Percentiles rank a stretch among this genome's conserved stretches.
Evolutionary conservation across 2,113 vertebrate species (phyloP).

Genomic region (Callipepla squamata): DNA sequence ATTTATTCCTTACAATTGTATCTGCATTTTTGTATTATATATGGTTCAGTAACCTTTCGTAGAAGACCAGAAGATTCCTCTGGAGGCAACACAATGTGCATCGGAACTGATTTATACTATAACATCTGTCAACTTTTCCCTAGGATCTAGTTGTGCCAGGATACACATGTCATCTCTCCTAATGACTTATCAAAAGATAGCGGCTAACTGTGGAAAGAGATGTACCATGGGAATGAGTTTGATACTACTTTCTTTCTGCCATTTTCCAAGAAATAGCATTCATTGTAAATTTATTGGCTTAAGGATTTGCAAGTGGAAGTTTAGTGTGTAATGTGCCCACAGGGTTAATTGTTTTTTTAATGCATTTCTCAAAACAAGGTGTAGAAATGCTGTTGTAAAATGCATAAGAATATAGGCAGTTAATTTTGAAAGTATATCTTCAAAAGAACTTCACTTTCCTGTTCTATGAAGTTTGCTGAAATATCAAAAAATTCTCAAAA

Average conservation of each 20-base stretch:
- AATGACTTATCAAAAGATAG: conserved; percentile 61
- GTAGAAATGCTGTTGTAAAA: background rate
- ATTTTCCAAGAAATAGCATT: background rate
- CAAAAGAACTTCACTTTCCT: background rate
- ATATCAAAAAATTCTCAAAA: background rate
- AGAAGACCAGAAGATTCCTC: conserved; percentile 59
- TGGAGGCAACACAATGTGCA: conserved; percentile 46
- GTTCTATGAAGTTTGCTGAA: background rate
- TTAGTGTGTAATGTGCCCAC: background rate
- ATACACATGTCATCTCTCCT: conserved; percentile 65
- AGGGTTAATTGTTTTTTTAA: background rate
- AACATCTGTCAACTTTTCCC: conserved; percentile 74
- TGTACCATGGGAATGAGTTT: background rate
- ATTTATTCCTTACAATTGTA: conserved; percentile 69
- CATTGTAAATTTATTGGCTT: background rate
- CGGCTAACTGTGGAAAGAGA: background rate
- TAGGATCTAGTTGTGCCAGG: conserved; percentile 56
- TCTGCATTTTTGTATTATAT: conserved; percentile 67
- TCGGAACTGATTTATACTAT: conserved; percentile 70
- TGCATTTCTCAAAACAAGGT: conserved; percentile 16
- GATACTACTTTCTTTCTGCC: background rate
- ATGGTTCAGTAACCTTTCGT: conserved; percentile 67
- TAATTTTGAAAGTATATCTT: conserved; percentile 1
- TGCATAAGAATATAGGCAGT: background rate
- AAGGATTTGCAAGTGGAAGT: background rate